phyloP scores from a whole-genome alignment of 2,113 vertebrate genomes.

The Brachyhypopomus gauderio region DNA sequence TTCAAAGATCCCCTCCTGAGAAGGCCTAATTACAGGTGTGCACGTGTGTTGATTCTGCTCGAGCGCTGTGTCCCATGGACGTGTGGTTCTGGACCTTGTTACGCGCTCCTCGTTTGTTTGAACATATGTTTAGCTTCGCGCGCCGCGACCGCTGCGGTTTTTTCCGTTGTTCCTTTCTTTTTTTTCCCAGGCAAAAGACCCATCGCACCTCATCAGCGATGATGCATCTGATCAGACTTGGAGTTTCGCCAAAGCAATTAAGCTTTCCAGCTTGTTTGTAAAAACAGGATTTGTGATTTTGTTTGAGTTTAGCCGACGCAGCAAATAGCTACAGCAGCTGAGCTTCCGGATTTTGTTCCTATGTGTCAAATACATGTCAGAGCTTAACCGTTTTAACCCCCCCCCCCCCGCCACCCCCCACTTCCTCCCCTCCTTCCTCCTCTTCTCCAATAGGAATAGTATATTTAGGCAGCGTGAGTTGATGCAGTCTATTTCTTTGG shows the following conservation, averaged over 20 bases:
- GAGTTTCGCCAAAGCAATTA: conserved; percentile 13
- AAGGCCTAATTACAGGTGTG: conserved; percentile 54
- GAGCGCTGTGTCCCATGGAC: conserved; percentile 46
- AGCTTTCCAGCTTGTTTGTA: conserved; percentile 6
- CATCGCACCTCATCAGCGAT: not conserved
- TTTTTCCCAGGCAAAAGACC: not conserved
- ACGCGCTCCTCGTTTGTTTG: conserved; percentile 53
- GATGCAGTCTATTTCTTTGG: too few species aligned
- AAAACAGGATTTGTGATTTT: conserved; percentile 15
- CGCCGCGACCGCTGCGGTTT: not conserved
- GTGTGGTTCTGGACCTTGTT: conserved; percentile 47
- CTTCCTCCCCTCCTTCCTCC: too few species aligned
- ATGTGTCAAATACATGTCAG: not conserved
- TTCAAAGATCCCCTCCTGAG: conserved; percentile 46
- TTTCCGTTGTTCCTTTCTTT: not conserved
- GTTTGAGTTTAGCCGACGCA: conserved; percentile 3
- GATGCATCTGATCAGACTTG: conserved; percentile 31
- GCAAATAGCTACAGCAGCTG: not conserved
- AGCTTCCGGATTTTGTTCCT: not conserved
- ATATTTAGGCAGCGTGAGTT: too few species aligned
- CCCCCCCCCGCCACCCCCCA: too few species aligned
- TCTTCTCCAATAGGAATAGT: too few species aligned
- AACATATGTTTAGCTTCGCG: conserved; percentile 50
- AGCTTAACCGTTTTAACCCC: not conserved
- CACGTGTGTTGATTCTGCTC: conserved; percentile 55